Percentiles rank a stretch among this genome's conserved stretches.
phyloP scores from a whole-genome alignment of 1,140 invertebrate species.

The Philaenus spumarius region DNA sequence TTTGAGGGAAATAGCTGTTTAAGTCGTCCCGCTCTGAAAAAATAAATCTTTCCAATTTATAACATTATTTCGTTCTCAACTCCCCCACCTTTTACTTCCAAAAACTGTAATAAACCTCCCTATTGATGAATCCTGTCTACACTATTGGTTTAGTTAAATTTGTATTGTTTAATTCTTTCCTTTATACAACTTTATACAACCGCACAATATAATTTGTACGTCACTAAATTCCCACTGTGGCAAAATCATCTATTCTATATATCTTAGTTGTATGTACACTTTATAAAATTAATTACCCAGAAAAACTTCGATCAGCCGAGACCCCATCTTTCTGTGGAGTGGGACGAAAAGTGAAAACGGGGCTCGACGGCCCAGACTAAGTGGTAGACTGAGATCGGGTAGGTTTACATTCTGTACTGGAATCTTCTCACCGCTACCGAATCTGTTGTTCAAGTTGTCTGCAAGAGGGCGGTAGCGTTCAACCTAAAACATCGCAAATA shows the following conservation, averaged over 20 bases:
- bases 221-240: background rate
- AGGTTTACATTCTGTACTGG: slow-evolving; percentile 51
- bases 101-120: too few relatives aligned
- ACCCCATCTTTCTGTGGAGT: slow-evolving; percentile 58
- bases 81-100: too few relatives aligned
- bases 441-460: slow-evolving; percentile 18
- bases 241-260: background rate
- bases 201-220: background rate
- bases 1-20: too few relatives aligned
- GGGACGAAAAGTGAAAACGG: slow-evolving; percentile 71
- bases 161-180: background rate
- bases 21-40: too few relatives aligned
- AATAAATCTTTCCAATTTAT: too few relatives aligned
- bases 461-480: slow-evolving; percentile 40
- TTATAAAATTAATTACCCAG: slow-evolving; percentile 43
- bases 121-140: background rate
- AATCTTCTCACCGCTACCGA: too few relatives aligned
- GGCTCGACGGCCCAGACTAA: slow-evolving; percentile 56
- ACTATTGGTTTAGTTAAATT: background rate
- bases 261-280: background rate
- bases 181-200: too few relatives aligned
- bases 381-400: slow-evolving; percentile 57
- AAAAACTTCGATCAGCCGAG: slow-evolving; percentile 63
- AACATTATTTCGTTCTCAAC: too few relatives aligned
- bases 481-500: too few relatives aligned